Evolutionary conservation across 2,888 invertebrate species (phyloP).

Genomic region (Helleia helle): DNA sequence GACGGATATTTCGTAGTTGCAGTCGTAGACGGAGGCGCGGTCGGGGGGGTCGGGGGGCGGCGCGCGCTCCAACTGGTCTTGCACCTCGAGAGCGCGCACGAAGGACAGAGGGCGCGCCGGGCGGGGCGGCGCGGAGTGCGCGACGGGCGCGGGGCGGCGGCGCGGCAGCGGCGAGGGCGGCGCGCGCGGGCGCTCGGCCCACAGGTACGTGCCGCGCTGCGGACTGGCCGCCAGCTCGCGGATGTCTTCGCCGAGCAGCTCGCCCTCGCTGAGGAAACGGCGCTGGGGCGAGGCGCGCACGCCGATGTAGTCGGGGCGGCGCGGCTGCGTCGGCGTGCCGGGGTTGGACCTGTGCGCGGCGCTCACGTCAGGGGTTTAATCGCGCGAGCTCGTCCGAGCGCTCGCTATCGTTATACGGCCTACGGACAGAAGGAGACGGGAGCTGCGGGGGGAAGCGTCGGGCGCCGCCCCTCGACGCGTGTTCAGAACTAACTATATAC

Average conservation of each 20-base stretch:
- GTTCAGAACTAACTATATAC: conserved; percentile 37
- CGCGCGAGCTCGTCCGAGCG: conserved; percentile 72
- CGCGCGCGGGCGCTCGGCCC: conserved; percentile 68
- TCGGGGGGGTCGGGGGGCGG: conserved; percentile 77
- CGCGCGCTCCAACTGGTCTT: conserved; percentile 89
- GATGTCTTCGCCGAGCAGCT: conserved; percentile 86
- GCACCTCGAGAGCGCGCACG: conserved; percentile 91
- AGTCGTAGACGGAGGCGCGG: conserved; percentile 92
- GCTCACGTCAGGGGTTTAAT: conserved; percentile 69
- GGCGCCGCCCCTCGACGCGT: conserved; percentile 37
- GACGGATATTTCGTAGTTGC: conserved; percentile 96
- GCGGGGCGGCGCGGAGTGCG: conserved; percentile 72
- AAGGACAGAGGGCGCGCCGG: conserved; percentile 87
- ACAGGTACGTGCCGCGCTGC: conserved; percentile 76
- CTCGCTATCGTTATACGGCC: conserved; percentile 71
- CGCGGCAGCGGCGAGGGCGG: conserved; percentile 41
- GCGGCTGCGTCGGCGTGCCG: conserved; percentile 91
- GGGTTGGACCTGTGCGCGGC: conserved; percentile 88
- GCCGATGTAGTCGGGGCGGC: conserved; percentile 90
- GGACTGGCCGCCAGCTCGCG: conserved; percentile 91
- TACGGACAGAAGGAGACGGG: conserved; percentile 73
- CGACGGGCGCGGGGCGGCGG: conserved; percentile 40
- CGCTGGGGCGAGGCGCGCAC: conserved; percentile 83
- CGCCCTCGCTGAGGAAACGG: conserved; percentile 87
- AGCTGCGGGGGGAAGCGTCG: conserved; percentile 70